Conservation (phyloP, 2,888 invertebrate genomes). For the Rutpela maculata region DNA sequence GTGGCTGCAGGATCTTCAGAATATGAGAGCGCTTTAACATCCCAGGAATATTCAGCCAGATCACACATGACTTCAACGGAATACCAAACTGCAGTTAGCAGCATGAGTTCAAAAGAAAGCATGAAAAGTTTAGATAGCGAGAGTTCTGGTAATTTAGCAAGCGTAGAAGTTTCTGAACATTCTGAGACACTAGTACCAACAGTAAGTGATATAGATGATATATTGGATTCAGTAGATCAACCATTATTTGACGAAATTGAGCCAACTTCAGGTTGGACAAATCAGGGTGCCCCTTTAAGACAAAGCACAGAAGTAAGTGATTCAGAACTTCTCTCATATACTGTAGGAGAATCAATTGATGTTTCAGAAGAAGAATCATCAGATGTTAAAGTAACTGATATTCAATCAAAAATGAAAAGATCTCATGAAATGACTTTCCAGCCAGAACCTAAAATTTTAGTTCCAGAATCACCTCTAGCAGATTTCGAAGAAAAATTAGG, state of each 20-base stretch:
- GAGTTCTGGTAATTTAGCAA: conserved; percentile 91
- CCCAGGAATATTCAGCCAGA: conserved; percentile 84
- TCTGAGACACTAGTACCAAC: conserved; percentile 96
- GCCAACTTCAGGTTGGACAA: conserved; percentile 59
- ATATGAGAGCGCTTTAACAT: conserved; percentile 90
- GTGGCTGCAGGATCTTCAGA: conserved; percentile 87
- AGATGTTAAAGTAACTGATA: conserved; percentile 74
- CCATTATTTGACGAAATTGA: conserved; percentile 71
- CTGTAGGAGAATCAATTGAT: conserved; percentile 75
- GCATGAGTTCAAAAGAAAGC: conserved; percentile 92
- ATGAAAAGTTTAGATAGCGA: conserved; percentile 93
- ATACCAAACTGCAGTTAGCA: conserved; percentile 90
- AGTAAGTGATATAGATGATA: conserved; percentile 86
- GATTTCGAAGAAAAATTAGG: conserved; percentile 75
- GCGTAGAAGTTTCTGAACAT: conserved; percentile 92
- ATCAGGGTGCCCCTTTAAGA: conserved; percentile 54
- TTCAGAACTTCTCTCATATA: conserved; percentile 62
- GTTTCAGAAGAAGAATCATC: conserved; percentile 77
- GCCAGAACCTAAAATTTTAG: conserved; percentile 76
- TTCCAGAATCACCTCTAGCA: conserved; percentile 75
- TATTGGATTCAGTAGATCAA: conserved; percentile 80
- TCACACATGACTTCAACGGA: conserved; percentile 88
- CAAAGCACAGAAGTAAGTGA: conserved; percentile 68
- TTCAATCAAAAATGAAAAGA: conserved; percentile 87
- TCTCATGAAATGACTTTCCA: conserved; percentile 94